Conservation (phyloP, 2,888 invertebrate species). For the Drosophila monieri region DNA sequence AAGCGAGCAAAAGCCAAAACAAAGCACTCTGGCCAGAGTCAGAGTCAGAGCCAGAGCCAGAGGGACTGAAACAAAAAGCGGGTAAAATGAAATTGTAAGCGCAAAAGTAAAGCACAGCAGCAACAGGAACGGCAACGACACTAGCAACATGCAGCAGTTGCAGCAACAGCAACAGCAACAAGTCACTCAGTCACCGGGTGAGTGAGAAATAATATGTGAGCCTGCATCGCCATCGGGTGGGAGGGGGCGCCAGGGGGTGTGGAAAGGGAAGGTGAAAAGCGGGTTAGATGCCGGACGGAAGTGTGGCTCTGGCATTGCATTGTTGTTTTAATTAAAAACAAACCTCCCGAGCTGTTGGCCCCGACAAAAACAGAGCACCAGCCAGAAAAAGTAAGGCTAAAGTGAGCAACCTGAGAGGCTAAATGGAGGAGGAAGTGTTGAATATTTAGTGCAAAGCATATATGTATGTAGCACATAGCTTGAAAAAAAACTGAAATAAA, state of each 20-base stretch:
- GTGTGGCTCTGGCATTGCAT: conserved; percentile 54
- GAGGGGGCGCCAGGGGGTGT: not conserved
- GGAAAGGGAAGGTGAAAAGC: conserved; percentile 10
- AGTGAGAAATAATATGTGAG: conserved; percentile 48
- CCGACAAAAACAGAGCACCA: conserved; percentile 33
- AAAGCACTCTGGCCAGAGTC: conserved; percentile 41
- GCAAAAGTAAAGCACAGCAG: conserved; percentile 58
- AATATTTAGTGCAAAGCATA: conserved; percentile 66
- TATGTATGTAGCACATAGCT: conserved; percentile 15
- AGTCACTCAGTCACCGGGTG: conserved; percentile 47
- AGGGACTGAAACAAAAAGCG: conserved; percentile 28
- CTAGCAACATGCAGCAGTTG: conserved; percentile 37
- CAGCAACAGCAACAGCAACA: conserved; percentile 44
- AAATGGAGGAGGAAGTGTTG: conserved; percentile 52
- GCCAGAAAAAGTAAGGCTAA: conserved; percentile 34
- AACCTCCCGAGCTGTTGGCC: conserved; percentile 55
- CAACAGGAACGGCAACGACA: conserved; percentile 3
- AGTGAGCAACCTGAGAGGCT: conserved; percentile 53
- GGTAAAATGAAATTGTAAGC: conserved; percentile 72
- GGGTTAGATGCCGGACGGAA: conserved; percentile 31
- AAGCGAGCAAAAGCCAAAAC: conserved; percentile 30
- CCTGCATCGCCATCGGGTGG: not conserved
- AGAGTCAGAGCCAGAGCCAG: conserved; percentile 1
- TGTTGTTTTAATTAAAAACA: conserved; percentile 78
- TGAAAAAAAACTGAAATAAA: conserved; percentile 16